phyloP scores from a whole-genome alignment of 2,113 vertebrate genomes.

The Ammodramus savannarum region DNA sequence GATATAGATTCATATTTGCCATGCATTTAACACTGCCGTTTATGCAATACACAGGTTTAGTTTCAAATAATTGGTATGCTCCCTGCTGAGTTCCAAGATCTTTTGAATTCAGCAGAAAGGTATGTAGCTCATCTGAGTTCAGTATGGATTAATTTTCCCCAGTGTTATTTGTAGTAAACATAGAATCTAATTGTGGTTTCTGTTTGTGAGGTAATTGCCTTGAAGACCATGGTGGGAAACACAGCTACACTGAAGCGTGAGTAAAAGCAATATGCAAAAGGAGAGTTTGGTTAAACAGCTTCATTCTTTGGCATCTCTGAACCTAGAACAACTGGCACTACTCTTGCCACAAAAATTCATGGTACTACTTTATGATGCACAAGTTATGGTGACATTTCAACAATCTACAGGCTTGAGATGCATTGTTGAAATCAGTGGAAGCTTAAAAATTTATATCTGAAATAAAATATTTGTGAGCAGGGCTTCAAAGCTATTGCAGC shows the following conservation, averaged over 20 bases:
- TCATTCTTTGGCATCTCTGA: not conserved
- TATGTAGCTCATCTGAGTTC: not conserved
- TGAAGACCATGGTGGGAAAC: not conserved
- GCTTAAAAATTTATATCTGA: not conserved
- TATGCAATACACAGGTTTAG: not conserved
- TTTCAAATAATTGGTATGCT: slow-evolving; percentile 11
- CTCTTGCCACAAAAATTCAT: not conserved
- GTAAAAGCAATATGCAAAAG: not conserved
- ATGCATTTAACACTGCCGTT: not conserved
- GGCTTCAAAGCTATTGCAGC: not conserved
- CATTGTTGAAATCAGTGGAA: not conserved
- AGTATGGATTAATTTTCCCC: not conserved
- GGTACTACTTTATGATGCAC: not conserved
- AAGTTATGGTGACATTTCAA: not conserved
- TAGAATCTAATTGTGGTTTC: not conserved
- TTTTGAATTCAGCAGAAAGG: slow-evolving; percentile 5
- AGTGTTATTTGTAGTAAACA: not conserved
- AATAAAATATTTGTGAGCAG: not conserved
- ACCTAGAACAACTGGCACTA: not conserved
- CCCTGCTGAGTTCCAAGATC: not conserved
- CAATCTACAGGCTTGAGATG: not conserved
- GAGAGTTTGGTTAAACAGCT: not conserved
- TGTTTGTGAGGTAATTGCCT: not conserved
- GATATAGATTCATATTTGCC: not conserved
- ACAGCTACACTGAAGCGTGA: not conserved